Evolutionary conservation across 2,888 invertebrate species (phyloP).

Genomic region (Meteorus cinctellus): DNA sequence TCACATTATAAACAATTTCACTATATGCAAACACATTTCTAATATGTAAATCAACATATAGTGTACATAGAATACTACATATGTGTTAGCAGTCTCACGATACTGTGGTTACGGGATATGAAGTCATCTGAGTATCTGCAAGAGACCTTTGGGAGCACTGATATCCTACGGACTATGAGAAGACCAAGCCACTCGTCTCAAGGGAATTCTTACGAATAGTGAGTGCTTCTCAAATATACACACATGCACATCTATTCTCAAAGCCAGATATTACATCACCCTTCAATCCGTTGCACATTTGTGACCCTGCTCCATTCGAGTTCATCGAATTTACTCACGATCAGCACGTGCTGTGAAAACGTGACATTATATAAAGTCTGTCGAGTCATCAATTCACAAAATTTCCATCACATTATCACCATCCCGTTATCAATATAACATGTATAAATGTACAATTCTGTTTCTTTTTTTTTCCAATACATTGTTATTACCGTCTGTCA

Average conservation of each 20-base stretch:
- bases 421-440: background rate
- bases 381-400: constrained; percentile 21
- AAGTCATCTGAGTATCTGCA: background rate
- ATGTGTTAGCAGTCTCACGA: background rate
- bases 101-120: background rate
- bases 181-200: constrained; percentile 59
- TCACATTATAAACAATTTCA: too few species aligned
- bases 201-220: constrained; percentile 53
- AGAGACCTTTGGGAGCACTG: constrained; percentile 20
- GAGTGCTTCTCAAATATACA: constrained; percentile 63
- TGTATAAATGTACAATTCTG: background rate
- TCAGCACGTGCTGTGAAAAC: constrained; percentile 34
- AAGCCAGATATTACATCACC: constrained; percentile 45
- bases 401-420: background rate
- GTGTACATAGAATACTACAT: too few species aligned
- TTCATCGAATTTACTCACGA: constrained; percentile 43
- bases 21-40: background rate
- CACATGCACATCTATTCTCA: background rate
- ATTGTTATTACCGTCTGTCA: background rate
- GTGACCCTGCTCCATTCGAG: constrained; percentile 56
- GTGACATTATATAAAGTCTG: constrained; percentile 14
- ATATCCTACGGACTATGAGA: constrained; percentile 50
- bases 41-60: background rate
- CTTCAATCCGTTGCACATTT: constrained; percentile 56
- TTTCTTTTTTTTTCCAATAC: background rate